These are phyloP conservation scores for Lepidurus couesii DNA, from an alignment of 1,140 invertebrate genomes.

Conservation along the genomic window DNA sequence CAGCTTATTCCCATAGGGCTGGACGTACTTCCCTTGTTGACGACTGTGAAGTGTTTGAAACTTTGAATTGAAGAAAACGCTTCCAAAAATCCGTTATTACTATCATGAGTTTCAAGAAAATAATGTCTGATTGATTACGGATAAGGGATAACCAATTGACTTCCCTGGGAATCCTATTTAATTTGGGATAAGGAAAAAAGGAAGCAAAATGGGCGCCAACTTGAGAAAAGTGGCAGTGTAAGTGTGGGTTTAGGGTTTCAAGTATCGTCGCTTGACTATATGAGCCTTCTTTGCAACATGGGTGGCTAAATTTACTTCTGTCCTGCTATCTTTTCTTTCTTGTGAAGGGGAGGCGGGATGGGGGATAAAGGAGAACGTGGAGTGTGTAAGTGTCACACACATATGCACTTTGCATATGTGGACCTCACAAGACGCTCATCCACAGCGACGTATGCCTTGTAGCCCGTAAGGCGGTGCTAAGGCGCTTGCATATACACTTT, in stretches of 20 bases:
- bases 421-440: slow-evolving; percentile 18
- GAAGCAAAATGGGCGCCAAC: background rate
- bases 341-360: background rate
- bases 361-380: background rate
- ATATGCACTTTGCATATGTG: slow-evolving; percentile 19
- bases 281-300: background rate
- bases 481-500: background rate
- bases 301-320: slow-evolving; percentile 19
- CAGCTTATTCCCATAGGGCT: too few species aligned
- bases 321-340: slow-evolving; percentile 12
- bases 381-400: slow-evolving; percentile 9
- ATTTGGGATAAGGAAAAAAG: background rate
- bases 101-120: too few species aligned
- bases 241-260: slow-evolving; percentile 13
- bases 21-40: too few species aligned
- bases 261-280: background rate
- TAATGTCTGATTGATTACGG: too few species aligned
- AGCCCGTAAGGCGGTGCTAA: slow-evolving; percentile 1
- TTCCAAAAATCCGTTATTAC: too few species aligned
- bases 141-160: too few species aligned
- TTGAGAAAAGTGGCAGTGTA: slow-evolving; percentile 19
- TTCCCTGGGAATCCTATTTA: background rate
- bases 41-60: too few species aligned
- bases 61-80: too few species aligned
- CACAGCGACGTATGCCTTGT: background rate